Evolutionary conservation across 2,888 invertebrate species (phyloP).

Genomic region (Ornithoptera alexandrae): DNA sequence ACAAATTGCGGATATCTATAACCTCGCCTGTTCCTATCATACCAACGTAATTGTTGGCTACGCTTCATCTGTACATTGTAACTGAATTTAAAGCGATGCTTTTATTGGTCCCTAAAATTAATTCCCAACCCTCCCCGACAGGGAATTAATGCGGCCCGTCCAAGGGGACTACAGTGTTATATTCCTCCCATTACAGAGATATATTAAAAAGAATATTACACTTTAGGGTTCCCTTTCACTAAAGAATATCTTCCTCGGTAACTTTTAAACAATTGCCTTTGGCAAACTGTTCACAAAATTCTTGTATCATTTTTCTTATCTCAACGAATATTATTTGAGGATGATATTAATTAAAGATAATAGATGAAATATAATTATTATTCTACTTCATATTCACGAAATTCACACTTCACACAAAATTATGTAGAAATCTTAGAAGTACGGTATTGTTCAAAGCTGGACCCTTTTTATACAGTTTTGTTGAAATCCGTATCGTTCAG

Average conservation of each 20-base stretch:
- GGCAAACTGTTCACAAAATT: neutral
- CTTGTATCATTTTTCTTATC: neutral
- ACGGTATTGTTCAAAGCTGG: conserved; percentile 31
- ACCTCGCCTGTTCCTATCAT: conserved; percentile 4
- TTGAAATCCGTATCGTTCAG: conserved; percentile 52
- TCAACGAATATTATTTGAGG: neutral
- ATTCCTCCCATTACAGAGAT: conserved; percentile 33
- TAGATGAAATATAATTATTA: neutral
- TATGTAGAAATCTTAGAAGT: conserved; percentile 32
- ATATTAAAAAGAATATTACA: conserved; percentile 23
- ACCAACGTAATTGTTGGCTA: conserved; percentile 22
- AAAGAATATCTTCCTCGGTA: neutral
- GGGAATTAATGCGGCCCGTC: conserved; percentile 40
- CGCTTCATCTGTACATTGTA: conserved; percentile 23
- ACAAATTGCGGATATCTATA: conserved; percentile 27
- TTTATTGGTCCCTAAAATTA: conserved; percentile 23
- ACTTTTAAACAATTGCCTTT: neutral
- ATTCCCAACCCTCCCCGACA: conserved; percentile 31
- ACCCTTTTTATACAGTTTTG: conserved; percentile 42
- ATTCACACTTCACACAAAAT: neutral
- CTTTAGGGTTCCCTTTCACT: conserved; percentile 18
- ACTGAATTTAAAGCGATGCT: conserved; percentile 26
- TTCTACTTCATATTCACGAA: neutral
- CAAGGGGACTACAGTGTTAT: conserved; percentile 15
- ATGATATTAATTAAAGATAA: neutral